A percentile compares a stretch with the other conserved stretches of the same genome.
Conservation (phyloP, 2,113 vertebrate species). For the Bettongia penicillata region DNA sequence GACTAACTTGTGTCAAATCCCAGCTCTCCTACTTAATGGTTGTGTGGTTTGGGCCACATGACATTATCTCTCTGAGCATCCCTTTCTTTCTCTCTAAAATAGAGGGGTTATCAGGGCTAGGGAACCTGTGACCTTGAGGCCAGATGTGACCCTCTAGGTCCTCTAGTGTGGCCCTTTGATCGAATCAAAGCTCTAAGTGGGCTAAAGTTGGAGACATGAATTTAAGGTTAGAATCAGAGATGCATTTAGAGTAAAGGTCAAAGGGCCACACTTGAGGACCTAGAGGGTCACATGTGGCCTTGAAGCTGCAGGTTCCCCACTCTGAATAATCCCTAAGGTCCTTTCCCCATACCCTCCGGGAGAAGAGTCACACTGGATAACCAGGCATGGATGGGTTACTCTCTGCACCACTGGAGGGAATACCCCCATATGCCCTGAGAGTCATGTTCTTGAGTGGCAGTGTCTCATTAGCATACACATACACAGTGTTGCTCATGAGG, state of each 20-base stretch:
- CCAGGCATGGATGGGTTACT: neutral
- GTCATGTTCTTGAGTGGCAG: neutral
- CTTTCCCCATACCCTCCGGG: neutral
- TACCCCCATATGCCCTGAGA: rapidly evolving
- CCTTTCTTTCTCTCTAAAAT: neutral
- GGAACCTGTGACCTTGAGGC: no score
- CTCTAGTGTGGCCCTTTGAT: no score
- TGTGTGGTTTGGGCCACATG: neutral
- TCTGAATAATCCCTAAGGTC: neutral
- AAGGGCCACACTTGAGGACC: no score
- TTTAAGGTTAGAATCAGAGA: no score
- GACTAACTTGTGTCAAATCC: neutral
- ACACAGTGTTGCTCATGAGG: neutral
- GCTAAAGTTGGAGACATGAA: no score
- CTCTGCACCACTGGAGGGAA: neutral
- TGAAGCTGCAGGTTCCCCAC: neutral
- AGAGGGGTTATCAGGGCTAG: neutral
- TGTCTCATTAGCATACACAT: neutral
- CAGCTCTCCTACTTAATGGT: neutral
- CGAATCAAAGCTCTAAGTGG: no score
- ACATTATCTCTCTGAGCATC: neutral
- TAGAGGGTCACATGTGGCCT: neutral
- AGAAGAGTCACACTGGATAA: neutral
- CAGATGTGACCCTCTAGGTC: no score
- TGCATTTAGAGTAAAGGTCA: no score